A percentile compares a stretch with the other conserved stretches of the same genome.
These are phyloP conservation scores for Pantherophis guttatus DNA, from an alignment of 2,113 vertebrate species.

Conservation along the genomic window DNA sequence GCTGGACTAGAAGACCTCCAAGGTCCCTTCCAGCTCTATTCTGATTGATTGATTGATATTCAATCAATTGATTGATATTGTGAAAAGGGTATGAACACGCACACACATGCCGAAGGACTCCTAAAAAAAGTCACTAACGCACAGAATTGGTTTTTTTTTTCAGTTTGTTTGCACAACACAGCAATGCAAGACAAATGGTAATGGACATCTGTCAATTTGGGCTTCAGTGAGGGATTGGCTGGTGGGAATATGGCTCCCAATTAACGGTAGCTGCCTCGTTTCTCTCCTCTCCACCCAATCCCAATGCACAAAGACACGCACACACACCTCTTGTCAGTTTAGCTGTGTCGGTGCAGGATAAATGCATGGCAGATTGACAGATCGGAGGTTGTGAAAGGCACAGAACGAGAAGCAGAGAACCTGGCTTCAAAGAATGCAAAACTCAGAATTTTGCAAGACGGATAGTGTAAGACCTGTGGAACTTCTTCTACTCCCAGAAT, in stretches of 20 bases:
- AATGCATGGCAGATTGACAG: neutral
- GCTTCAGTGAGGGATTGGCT: neutral
- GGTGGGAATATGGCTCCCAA: neutral
- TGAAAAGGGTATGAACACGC: neutral
- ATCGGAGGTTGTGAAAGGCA: too few relatives aligned
- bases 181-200: constrained; percentile 34
- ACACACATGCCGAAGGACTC: neutral
- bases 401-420: neutral
- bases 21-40: neutral
- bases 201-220: neutral
- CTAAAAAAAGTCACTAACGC: neutral
- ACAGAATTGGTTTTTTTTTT: neutral
- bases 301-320: neutral
- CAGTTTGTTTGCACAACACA: constrained; percentile 36
- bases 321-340: neutral
- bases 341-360: neutral
- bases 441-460: neutral
- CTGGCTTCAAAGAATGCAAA: neutral
- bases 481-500: too few relatives aligned
- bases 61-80: neutral
- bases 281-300: neutral
- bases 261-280: neutral
- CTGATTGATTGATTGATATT: neutral
- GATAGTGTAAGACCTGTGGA: neutral
- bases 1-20: neutral